Conservation (phyloP, 2,888 invertebrate species). For the Drosophila paramelanica region DNA sequence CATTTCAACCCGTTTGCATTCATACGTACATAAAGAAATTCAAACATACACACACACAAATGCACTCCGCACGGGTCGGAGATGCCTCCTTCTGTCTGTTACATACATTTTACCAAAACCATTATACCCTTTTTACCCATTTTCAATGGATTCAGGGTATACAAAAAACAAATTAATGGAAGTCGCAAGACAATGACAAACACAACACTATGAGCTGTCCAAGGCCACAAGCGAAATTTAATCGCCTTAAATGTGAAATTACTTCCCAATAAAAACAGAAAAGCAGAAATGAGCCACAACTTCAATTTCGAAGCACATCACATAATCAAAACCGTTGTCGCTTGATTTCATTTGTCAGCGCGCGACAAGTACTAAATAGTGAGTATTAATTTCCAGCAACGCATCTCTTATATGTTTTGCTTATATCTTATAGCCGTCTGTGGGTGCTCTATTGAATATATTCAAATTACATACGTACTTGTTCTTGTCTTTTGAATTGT, state of each 20-base stretch:
- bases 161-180: conserved; percentile 40
- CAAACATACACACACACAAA: no score
- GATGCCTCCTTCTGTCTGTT: no score
- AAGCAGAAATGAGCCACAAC: conserved; percentile 31
- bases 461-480: background rate
- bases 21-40: no score
- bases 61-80: no score
- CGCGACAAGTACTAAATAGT: conserved; percentile 57
- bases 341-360: conserved; percentile 58
- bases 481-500: conserved; percentile 33
- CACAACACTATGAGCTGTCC: conserved; percentile 32
- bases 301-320: conserved; percentile 44
- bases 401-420: conserved; percentile 40
- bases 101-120: no score
- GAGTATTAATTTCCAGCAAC: conserved; percentile 70
- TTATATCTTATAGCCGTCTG: conserved; percentile 8
- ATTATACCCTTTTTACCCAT: no score
- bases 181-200: conserved; percentile 37
- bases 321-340: conserved; percentile 64
- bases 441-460: conserved; percentile 22
- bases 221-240: conserved; percentile 77
- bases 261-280: conserved; percentile 44
- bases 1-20: no score
- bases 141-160: no score
- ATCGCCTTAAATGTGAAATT: conserved; percentile 81